phyloP scores from a whole-genome alignment of 2,113 vertebrate genomes.

The Anguilla rostrata region DNA sequence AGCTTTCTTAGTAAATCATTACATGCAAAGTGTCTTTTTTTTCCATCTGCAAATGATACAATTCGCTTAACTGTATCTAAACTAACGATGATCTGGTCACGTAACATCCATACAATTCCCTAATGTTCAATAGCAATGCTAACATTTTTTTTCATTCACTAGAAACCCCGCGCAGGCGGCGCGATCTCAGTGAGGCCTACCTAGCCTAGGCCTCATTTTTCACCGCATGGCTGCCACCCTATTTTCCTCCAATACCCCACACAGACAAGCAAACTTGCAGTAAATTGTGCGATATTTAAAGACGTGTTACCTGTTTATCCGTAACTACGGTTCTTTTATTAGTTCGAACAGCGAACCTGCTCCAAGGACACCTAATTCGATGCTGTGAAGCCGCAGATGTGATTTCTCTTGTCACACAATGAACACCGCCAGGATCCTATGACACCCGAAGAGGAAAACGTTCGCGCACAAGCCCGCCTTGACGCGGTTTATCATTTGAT shows the following conservation, averaged over 20 bases:
- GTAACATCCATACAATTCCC: not conserved
- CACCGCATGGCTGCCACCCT: not conserved
- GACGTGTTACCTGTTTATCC: slow-evolving; percentile 18
- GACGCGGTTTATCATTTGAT: not conserved
- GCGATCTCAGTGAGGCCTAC: slow-evolving; percentile 4
- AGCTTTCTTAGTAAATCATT: not conserved
- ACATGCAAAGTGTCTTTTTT: not conserved
- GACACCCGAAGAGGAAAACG: not conserved
- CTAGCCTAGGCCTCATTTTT: slow-evolving; percentile 14
- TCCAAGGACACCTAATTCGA: slow-evolving; percentile 16
- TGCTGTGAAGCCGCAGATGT: not conserved
- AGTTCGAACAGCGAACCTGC: slow-evolving; percentile 10
- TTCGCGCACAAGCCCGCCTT: not conserved
- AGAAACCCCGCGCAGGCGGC: slow-evolving; percentile 11
- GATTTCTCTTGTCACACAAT: slow-evolving; percentile 9
- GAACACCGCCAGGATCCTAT: not conserved
- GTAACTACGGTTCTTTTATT: slow-evolving; percentile 13
- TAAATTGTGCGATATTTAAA: not conserved
- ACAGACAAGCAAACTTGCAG: not conserved
- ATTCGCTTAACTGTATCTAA: not conserved
- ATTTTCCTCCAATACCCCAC: not conserved
- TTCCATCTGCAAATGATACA: not conserved
- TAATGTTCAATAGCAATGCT: not conserved
- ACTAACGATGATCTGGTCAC: not conserved
- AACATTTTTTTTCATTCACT: not conserved